Base-by-base conservation (phyloP, 2,888 invertebrate genomes). In the Apodemia hepburni region DNA sequence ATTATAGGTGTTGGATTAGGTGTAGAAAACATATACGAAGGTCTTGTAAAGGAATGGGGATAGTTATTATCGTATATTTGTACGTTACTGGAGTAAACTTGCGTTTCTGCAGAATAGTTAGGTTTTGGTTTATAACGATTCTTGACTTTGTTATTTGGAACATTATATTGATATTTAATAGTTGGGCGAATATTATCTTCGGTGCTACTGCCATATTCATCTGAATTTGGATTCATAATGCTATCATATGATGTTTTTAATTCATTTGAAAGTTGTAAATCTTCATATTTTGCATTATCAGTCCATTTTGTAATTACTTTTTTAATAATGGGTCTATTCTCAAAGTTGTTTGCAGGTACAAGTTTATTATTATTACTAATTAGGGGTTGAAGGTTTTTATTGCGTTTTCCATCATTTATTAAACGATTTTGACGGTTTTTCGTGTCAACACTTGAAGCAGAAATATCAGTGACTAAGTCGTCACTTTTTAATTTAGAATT, bases 241-340 rank as follows among this genome's bases (percentile, higher is more conserved):
- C 67, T 69, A 69, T 78, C 79, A 42, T 70, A 69, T 0, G 78
- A 76, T 11, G 73, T 69, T 45, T 74, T 74, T 33, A 75, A 74
- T 69, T 92, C 92, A 57, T 81, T 81, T 62, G 85, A 80, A 67
- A 89, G 85, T 66, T 92, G 80, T 66, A 92, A 76, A 66, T 90
- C 87, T 58, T 87, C 84, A 58, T 83, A 78, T 69, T 87, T 89
- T 1, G 89, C 85, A 69, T 83, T 82, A 68, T 92, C 92, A 0
- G 85, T 87, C 93, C 92, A 93, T 79, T 92, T 92, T 0, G 92
- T 93, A 1, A 92, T 69, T 4, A 93, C 82, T 77, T 89, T 92
- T 78, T 76, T 82, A 29, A 89, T 91, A 9, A 75, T 66, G n/a
- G 85, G 80, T 71, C 80, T 88, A 63, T 74, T 79, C 0, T 54